Evolutionary conservation across 2,113 vertebrate species (phyloP), one percentile per base, ranked within the genome.

Genomic region (Sorex araneus): DNA sequence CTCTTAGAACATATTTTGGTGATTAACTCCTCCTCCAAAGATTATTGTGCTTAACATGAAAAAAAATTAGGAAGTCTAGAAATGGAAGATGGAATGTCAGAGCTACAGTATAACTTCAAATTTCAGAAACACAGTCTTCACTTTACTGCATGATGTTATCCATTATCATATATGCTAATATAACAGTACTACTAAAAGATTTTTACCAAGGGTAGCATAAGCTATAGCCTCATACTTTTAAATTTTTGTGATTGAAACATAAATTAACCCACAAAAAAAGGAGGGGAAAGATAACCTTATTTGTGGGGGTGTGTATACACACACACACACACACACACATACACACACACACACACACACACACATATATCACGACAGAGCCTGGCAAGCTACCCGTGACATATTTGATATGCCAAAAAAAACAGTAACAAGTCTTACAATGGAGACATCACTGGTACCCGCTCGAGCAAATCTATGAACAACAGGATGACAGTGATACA

Each of bases 1-100:
- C n/a, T 54, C 7, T 54, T 54, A 54, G 50, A 60, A n/a, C n/a
- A n/a, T n/a, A n/a, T n/a, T n/a, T n/a, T n/a, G n/a, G 47, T 74
- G 79, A 75, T 71, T 87, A 74, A 93, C 10, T 45, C 28, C 4
- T 82, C 6, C 77, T 71, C 25, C 54, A 57, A 69, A 85, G 45
- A 23, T 66, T n/a, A 30, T 83, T 82, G 63, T 57, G 64, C 23
- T 89, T 84, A 71, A 82, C 60, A 92, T 93, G 89, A 92, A 92
- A 94, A 43, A 16, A 54, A 54, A 54, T 13, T 16, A 40, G 40
- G 15, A 88, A 34, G 25, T 80, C 32, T 94, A 43, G 32, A 93
- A 71, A 50, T 88, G 70, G 10, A 19, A 70, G 32, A 16, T 94
- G 80, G 28, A 90, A 85, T n/a, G 79, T 27, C 47, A 28, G 45